phyloP scores from a whole-genome alignment of 2,797 vertebrate species.

The Eulemur albifrons region DNA sequence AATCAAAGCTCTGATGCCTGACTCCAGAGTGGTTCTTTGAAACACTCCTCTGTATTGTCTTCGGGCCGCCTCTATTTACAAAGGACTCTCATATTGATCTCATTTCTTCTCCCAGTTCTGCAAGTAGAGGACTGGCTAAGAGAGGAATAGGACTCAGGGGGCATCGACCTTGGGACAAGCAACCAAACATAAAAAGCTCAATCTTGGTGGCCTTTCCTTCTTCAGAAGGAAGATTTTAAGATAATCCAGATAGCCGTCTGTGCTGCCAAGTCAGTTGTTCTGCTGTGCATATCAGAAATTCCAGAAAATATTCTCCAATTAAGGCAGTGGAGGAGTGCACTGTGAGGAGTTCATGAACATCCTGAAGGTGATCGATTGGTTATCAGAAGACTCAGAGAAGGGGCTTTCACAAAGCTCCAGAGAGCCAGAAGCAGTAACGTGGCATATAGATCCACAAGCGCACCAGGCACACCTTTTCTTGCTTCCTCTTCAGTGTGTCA shows the following conservation, averaged over 20 bases:
- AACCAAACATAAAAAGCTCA: not conserved
- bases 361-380: not conserved
- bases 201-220: not conserved
- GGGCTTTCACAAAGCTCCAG: not conserved
- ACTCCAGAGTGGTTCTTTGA: not conserved
- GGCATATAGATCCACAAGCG: not conserved
- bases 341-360: not conserved
- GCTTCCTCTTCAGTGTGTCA: not conserved
- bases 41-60: not conserved
- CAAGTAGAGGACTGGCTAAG: not conserved
- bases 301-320: not conserved
- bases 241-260: not conserved
- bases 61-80: not conserved
- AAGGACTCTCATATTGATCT: not conserved
- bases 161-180: not conserved
- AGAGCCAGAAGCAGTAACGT: not conserved
- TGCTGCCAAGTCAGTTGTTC: not conserved
- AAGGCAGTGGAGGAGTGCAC: not conserved
- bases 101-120: not conserved
- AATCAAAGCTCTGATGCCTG: not conserved
- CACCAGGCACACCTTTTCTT: not conserved
- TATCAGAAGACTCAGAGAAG: not conserved
- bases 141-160: not conserved
- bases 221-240: not conserved
- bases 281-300: not conserved